phyloP scores from a whole-genome alignment of 2,888 invertebrate species.

The Nemurella pictetii region DNA sequence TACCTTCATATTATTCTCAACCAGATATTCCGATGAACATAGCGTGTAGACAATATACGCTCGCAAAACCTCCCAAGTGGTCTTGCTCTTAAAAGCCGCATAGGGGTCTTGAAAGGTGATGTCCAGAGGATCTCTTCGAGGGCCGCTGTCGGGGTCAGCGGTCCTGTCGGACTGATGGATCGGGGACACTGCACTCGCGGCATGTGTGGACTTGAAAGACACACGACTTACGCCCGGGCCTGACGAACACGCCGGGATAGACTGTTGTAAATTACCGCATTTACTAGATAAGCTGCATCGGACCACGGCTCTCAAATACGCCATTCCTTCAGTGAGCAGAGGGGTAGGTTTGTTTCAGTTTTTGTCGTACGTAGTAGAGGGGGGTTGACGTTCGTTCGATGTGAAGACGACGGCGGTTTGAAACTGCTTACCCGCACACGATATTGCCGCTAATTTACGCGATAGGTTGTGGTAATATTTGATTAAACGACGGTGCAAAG shows the following conservation, averaged over 20 bases:
- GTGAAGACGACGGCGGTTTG: not conserved
- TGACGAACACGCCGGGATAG: conserved; percentile 33
- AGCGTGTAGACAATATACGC: conserved; percentile 90
- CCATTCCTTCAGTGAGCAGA: conserved; percentile 48
- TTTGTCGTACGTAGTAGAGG: conserved; percentile 7
- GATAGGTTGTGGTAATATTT: not conserved
- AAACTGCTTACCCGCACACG: not conserved
- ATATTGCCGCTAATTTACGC: not conserved
- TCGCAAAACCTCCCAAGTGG: conserved; percentile 85
- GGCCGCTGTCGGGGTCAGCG: conserved; percentile 27
- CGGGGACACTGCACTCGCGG: conserved; percentile 41
- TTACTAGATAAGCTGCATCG: conserved; percentile 53
- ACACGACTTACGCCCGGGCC: conserved; percentile 44
- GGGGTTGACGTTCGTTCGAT: not conserved
- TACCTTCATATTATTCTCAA: conserved; percentile 92
- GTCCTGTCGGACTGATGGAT: not conserved
- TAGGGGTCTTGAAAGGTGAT: conserved; percentile 83
- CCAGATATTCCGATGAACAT: conserved; percentile 84
- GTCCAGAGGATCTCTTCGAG: conserved; percentile 70
- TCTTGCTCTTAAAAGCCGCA: conserved; percentile 95
- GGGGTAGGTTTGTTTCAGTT: conserved; percentile 13
- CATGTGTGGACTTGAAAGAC: conserved; percentile 47
- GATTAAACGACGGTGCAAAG: not conserved
- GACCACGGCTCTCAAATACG: conserved; percentile 55
- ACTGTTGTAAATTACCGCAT: conserved; percentile 46